Base-by-base conservation (phyloP, 1,140 invertebrate species). In the Sarcophaga peregrina region DNA sequence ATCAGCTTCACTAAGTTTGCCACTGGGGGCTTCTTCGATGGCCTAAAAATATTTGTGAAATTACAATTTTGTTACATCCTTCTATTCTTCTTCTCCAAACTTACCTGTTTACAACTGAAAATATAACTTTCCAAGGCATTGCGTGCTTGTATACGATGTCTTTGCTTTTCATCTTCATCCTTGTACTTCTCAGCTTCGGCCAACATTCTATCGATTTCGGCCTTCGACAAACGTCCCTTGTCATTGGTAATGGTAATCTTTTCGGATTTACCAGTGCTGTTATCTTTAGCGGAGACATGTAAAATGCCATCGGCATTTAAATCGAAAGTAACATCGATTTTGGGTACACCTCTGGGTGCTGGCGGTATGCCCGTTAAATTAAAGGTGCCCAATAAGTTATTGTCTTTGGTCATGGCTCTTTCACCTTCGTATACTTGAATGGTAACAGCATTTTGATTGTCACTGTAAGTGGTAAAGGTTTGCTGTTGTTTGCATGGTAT, bases 201-300 rank as follows among this genome's bases (percentile, higher is more conserved):
- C 11, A 99, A 92, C 97, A 98, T 99, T 48, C 94, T 92, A 86
- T 98, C 96, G 85, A 98, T 98, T 86, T 98, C 97, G 45, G 95
- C 95, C 88, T 98, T 97, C 37, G 94, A 95, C 4, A 98, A 91
- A 25, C 97, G 93, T 5, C 97, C 97, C 89, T 98, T 98, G 87
- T 98, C 97, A 87, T 98, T 98, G 37, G 96, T 97, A 82, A 98
- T 98, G 46, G 95, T 95, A 83, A 96, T 96, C 85, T 93, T 94
- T 86, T 96, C 95, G 3, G 93, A 93, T 82, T 93, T 94, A 20
- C 95, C 95, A 4, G 95, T 96, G 82, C 94, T 95, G 85, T 91
- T 93, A 84, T 97, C 96, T 87, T 94, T 93, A 9, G 96, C 96
- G 5, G 94, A 94, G 0, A 97, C 96, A 87, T 95, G 94, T 0